A percentile compares a stretch with the other conserved stretches of the same genome.
Evolutionary conservation across 1,140 invertebrate genomes (phyloP).

Genomic region (Neodiprion virginianus): DNA sequence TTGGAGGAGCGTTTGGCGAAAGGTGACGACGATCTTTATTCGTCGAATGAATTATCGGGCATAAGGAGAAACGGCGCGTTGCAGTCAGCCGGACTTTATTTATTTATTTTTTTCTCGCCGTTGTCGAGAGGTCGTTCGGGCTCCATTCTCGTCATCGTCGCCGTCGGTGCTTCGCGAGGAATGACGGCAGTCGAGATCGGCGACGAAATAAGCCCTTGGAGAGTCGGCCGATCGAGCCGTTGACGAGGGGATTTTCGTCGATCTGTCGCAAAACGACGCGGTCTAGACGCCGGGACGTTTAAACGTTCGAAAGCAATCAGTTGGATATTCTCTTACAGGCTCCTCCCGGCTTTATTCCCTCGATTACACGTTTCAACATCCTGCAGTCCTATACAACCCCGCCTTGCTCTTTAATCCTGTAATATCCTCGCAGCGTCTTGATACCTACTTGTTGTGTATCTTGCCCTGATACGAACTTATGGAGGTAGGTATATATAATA

Average conservation of each 20-base stretch:
- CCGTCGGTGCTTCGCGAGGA: neutral
- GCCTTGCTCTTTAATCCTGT: too few relatives aligned
- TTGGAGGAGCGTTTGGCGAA: neutral
- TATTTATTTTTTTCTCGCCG: too few relatives aligned
- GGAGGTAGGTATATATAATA: too few relatives aligned
- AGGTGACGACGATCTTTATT: neutral
- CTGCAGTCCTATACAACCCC: constrained; percentile 25
- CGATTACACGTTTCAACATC: neutral
- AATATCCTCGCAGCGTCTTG: too few relatives aligned
- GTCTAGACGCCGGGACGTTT: neutral
- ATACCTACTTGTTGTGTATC: too few relatives aligned
- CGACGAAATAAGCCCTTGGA: neutral
- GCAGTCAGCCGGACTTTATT: constrained; percentile 23
- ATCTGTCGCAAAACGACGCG: neutral
- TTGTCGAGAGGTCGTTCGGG: too few relatives aligned
- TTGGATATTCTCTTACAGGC: neutral
- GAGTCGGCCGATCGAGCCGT: neutral
- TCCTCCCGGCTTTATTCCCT: neutral
- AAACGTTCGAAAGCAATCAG: neutral
- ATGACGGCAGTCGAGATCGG: neutral
- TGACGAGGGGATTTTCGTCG: neutral
- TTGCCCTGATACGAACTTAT: too few relatives aligned
- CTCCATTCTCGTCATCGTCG: neutral
- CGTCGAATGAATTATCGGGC: neutral
- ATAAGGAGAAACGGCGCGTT: constrained; percentile 9